A percentile compares a stretch with the other conserved stretches of the same genome.
Evolutionary conservation across 2,888 invertebrate species (phyloP).

Genomic region (Lochmaea capreae): DNA sequence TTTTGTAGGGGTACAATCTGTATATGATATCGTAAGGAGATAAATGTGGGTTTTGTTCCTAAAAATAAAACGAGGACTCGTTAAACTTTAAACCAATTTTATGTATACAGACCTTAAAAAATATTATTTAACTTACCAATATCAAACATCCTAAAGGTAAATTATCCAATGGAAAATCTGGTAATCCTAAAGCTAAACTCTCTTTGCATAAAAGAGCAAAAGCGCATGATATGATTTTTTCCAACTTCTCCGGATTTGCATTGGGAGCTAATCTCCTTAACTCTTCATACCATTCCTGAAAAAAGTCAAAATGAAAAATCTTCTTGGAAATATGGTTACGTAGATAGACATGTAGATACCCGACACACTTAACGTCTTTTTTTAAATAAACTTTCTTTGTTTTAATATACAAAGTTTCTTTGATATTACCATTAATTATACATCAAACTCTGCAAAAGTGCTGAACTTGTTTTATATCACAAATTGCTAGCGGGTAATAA

Average conservation of each 20-base stretch:
- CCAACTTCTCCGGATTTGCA: constrained; percentile 69
- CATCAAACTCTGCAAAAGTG: neutral
- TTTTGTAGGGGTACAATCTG: constrained; percentile 85
- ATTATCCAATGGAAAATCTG: constrained; percentile 92
- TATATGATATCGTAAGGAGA: constrained; percentile 77
- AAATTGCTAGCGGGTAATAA: constrained; percentile 4
- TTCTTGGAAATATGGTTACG: neutral
- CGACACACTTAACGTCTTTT: too few species aligned
- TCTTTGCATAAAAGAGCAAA: constrained; percentile 85
- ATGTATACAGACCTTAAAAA: too few species aligned
- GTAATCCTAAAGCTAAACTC: constrained; percentile 77
- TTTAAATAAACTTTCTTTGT: neutral
- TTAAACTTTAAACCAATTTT: neutral
- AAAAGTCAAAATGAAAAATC: constrained; percentile 28
- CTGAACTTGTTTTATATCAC: neutral
- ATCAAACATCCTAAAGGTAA: constrained; percentile 69
- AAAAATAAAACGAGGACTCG: constrained; percentile 54
- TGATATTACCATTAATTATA: neutral
- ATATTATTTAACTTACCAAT: constrained; percentile 67
- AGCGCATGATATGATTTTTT: constrained; percentile 79
- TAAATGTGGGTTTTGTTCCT: constrained; percentile 79
- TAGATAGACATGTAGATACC: neutral
- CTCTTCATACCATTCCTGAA: constrained; percentile 71
- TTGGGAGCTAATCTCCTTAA: constrained; percentile 68
- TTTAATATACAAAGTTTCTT: neutral